Conservation (phyloP, 37 sponge, comb jelly and placozoan genomes). For the Tethya wilhelma region DNA sequence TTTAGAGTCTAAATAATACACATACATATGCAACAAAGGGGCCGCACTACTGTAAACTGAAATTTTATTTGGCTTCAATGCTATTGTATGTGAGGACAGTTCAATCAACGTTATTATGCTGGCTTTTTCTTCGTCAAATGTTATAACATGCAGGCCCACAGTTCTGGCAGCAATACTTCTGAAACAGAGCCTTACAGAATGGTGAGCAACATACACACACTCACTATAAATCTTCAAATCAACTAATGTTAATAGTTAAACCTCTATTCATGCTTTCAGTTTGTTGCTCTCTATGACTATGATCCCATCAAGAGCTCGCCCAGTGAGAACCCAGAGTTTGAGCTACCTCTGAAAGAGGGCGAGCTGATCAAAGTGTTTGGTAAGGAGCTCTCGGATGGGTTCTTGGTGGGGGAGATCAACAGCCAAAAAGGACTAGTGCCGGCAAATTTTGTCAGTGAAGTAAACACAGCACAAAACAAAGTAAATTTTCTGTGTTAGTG, state of each 20-base stretch:
- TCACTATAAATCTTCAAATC: background rate
- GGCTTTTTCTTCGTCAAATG: background rate
- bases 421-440: constrained; percentile 71
- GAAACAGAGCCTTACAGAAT: constrained; percentile 11
- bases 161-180: background rate
- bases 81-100: too few species aligned
- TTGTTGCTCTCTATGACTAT: constrained; percentile 78
- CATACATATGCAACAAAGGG: too few species aligned
- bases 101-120: too few species aligned
- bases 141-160: background rate
- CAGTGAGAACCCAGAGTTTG: constrained; percentile 49
- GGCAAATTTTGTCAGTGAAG: constrained; percentile 64
- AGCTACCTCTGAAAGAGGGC: constrained; percentile 47
- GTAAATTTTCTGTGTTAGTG: background rate
- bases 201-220: background rate
- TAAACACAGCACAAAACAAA: constrained; percentile 3
- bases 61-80: too few species aligned
- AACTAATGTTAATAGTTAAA: too few species aligned
- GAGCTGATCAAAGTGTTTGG: constrained; percentile 27
- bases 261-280: constrained; percentile 3
- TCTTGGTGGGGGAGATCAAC: constrained; percentile 47
- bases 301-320: constrained; percentile 49
- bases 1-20: too few species aligned
- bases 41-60: too few species aligned
- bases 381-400: constrained; percentile 43